Conservation (phyloP, 2,797 vertebrate genomes). For the Rhinichthys osculus region DNA sequence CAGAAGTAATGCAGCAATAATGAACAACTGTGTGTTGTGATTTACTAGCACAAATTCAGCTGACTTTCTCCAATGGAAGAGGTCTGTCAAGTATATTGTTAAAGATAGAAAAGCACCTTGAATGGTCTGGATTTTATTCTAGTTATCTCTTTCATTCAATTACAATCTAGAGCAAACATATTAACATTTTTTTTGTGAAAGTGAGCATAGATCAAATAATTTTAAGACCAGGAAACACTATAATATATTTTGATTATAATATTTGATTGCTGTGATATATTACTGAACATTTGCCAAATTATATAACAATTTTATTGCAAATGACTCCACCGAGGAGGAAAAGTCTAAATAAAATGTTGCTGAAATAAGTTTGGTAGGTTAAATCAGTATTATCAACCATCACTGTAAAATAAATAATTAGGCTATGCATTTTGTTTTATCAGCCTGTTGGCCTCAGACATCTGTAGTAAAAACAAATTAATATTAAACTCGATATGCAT, state of each 20-base stretch:
- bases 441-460: conserved; percentile 4
- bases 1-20: background rate
- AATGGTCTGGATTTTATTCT: background rate
- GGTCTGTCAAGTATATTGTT: conserved; percentile 1
- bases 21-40: background rate
- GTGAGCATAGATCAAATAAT: background rate
- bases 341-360: background rate
- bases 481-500: background rate
- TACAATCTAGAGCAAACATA: background rate
- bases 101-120: conserved; percentile 8
- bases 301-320: conserved; percentile 22
- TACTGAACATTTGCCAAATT: background rate
- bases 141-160: background rate
- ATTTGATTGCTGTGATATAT: background rate
- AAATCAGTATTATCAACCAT: background rate
- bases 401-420: background rate
- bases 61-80: background rate
- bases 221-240: background rate
- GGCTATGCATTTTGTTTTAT: background rate
- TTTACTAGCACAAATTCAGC: background rate
- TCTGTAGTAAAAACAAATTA: background rate
- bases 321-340: background rate
- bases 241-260: background rate
- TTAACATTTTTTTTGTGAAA: background rate
- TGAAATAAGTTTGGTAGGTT: background rate